These are phyloP conservation scores for Anser cygnoides DNA, from an alignment of 2,113 vertebrate species.

Conservation along the genomic window DNA sequence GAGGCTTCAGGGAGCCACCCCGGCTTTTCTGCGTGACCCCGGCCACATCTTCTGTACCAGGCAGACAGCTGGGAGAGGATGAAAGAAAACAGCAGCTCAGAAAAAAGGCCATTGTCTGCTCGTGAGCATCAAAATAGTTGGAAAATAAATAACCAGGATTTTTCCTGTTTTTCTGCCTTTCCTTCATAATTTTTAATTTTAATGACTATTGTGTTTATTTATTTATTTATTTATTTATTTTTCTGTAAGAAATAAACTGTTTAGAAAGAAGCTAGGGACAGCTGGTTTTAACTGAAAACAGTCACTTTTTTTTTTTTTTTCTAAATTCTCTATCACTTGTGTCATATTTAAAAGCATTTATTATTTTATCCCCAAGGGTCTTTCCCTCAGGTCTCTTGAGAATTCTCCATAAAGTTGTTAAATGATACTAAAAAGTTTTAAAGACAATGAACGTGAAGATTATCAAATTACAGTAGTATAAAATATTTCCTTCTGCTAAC, in stretches of 20 bases:
- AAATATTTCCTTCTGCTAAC: constrained; percentile 66
- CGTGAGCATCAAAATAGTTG: not conserved
- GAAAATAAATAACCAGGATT: not conserved
- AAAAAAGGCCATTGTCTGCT: not conserved
- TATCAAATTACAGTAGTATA: constrained; percentile 11
- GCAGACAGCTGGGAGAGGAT: not conserved
- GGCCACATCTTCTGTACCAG: not conserved
- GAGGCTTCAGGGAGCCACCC: not conserved
- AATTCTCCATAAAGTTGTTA: constrained; percentile 14
- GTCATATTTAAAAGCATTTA: not conserved
- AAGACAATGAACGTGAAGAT: constrained; percentile 40
- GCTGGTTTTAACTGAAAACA: not conserved
- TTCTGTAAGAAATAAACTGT: not conserved
- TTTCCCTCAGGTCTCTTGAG: not conserved
- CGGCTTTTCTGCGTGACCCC: no score
- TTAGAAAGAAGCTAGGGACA: not conserved
- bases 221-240: not conserved
- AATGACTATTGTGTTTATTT: no score
- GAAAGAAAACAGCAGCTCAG: not conserved
- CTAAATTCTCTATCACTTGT: not conserved
- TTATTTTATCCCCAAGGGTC: not conserved
- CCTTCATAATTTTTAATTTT: not conserved
- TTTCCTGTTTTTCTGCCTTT: not conserved
- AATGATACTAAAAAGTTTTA: constrained; percentile 25
- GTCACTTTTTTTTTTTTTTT: not conserved